A percentile compares a stretch with the other conserved stretches of the same genome.
These are phyloP conservation scores for Protophormia terraenovae DNA, from an alignment of 2,888 invertebrate genomes.

Conservation along the genomic window DNA sequence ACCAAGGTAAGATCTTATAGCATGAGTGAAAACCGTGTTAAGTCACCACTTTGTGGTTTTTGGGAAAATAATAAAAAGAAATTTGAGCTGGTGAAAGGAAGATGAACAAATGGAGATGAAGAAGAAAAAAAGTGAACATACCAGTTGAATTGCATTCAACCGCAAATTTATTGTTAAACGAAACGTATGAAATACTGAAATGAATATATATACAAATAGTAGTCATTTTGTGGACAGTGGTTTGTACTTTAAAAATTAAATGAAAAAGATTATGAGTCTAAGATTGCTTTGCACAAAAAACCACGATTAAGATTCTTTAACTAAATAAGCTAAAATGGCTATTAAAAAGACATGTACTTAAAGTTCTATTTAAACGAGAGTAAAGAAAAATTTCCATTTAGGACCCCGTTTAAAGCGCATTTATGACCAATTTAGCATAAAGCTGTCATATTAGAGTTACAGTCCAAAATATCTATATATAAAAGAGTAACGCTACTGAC, in stretches of 20 bases:
- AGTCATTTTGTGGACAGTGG: slow-evolving; percentile 2
- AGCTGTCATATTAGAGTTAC: too few relatives aligned
- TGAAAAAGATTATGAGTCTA: too few relatives aligned
- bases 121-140: slow-evolving; percentile 16
- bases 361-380: too few relatives aligned
- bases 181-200: slow-evolving; percentile 60
- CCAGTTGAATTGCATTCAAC: slow-evolving; percentile 64
- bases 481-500: too few relatives aligned
- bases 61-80: slow-evolving; percentile 26
- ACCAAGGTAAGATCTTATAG: slow-evolving; percentile 15
- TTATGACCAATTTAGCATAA: too few relatives aligned
- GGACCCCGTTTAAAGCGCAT: too few relatives aligned
- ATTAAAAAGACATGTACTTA: too few relatives aligned
- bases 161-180: slow-evolving; percentile 68
- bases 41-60: slow-evolving; percentile 64
- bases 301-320: too few relatives aligned
- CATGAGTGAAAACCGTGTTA: slow-evolving; percentile 55
- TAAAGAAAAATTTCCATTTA: too few relatives aligned
- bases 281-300: too few relatives aligned
- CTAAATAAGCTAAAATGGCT: too few relatives aligned
- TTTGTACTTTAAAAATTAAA: neutral
- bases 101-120: slow-evolving; percentile 6
- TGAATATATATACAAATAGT: neutral
- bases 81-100: slow-evolving; percentile 14
- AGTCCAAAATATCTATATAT: too few relatives aligned